Evolutionary conservation across 2,113 vertebrate species (phyloP).

Genomic region (Zapus hudsonius): DNA sequence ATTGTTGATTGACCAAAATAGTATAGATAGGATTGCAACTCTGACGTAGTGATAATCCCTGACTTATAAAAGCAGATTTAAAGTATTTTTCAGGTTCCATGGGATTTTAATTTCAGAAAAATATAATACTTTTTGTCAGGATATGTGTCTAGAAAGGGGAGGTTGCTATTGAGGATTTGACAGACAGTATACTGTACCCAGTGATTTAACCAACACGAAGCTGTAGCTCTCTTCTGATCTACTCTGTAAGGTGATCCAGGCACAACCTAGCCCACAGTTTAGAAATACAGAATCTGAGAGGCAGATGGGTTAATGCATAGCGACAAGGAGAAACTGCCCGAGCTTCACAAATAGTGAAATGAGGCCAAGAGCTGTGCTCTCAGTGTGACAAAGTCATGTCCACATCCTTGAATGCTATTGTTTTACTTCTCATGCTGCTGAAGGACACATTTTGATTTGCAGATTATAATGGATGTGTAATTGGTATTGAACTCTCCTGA

Average conservation of each 20-base stretch:
- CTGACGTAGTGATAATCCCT: background rate
- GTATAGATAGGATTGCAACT: background rate
- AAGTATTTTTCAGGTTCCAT: background rate
- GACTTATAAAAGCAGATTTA: background rate
- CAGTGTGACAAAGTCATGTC: background rate
- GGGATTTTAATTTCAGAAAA: constrained; percentile 7
- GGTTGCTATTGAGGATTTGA: background rate
- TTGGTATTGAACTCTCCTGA: constrained; percentile 17
- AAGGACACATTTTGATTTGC: constrained; percentile 41
- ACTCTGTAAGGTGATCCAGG: background rate
- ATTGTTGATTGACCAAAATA: constrained; percentile 25
- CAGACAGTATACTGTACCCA: background rate
- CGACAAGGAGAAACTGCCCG: background rate
- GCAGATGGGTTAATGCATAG: background rate
- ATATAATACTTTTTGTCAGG: background rate
- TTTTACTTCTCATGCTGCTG: background rate
- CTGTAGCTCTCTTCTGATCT: background rate
- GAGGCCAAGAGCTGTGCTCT: background rate
- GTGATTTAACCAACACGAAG: constrained; percentile 12
- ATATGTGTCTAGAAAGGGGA: background rate
- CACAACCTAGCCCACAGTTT: background rate
- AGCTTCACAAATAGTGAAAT: background rate
- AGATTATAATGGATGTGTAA: background rate
- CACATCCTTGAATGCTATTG: background rate
- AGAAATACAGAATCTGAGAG: background rate